Conservation (phyloP, 1,140 invertebrate species). For the Cydia pomonella region DNA sequence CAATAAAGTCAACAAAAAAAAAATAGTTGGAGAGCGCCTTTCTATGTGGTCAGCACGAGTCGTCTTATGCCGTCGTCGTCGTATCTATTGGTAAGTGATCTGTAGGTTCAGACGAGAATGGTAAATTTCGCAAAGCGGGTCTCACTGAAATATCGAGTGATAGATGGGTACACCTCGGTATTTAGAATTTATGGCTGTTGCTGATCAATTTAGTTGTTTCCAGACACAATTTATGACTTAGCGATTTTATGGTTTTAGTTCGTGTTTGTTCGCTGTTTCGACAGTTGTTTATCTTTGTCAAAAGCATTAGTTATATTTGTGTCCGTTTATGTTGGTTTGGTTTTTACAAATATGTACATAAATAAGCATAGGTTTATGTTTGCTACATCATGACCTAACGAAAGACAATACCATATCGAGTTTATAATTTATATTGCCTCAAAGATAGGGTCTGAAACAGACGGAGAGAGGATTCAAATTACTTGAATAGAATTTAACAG, state of each 20-base stretch:
- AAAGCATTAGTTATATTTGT: not conserved
- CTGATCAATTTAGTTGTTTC: slow-evolving; percentile 19
- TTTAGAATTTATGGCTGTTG: slow-evolving; percentile 3
- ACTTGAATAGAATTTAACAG: too few species aligned
- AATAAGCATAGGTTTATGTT: not conserved
- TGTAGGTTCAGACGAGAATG: not conserved
- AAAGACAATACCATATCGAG: too few species aligned
- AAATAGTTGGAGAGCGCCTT: too few species aligned
- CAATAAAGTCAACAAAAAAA: too few species aligned
- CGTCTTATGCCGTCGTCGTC: too few species aligned
- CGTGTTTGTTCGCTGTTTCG: not conserved
- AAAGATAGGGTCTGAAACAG: too few species aligned
- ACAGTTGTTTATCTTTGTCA: not conserved
- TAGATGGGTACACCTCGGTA: slow-evolving; percentile 3
- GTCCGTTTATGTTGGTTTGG: not conserved
- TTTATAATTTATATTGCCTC: too few species aligned
- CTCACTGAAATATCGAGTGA: not conserved
- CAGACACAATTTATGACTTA: not conserved
- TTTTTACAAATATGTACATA: too few species aligned
- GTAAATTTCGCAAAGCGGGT: not conserved
- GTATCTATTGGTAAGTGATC: not conserved
- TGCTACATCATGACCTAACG: not conserved
- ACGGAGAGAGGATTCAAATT: too few species aligned
- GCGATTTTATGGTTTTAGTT: slow-evolving; percentile 8
- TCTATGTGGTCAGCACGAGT: too few species aligned